A percentile compares a stretch with the other conserved stretches of the same genome.
Evolutionary conservation across 2,888 invertebrate species (phyloP).

Genomic region (Sthenelais limicola): DNA sequence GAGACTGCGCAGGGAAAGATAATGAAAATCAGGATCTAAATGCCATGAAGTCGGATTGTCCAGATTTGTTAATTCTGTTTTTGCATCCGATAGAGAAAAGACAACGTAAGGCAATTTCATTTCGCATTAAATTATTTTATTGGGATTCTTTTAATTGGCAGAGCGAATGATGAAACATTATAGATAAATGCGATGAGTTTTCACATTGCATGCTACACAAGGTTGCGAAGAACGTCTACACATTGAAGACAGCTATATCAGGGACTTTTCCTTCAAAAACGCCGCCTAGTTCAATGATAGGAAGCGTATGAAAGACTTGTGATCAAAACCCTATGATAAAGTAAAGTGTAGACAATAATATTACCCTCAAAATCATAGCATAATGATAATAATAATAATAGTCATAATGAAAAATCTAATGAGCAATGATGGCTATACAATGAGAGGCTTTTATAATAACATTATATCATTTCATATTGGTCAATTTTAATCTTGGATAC

Average conservation of each 20-base stretch:
- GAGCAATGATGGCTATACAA: no score
- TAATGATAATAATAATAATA: no score
- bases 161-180: conserved; percentile 33
- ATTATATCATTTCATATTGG: no score
- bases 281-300: not conserved
- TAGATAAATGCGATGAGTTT: conserved; percentile 27
- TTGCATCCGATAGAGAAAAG: no score
- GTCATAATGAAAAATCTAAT: no score
- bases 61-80: no score
- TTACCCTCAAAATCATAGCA: not conserved
- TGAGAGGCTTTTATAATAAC: no score
- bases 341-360: not conserved
- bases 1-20: no score
- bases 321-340: not conserved
- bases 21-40: no score
- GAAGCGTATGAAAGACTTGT: conserved; percentile 18
- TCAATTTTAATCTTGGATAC: no score
- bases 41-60: no score
- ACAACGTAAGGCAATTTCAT: no score
- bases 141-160: conserved; percentile 33
- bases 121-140: conserved; percentile 37
- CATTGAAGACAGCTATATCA: conserved; percentile 19
- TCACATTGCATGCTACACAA: conserved; percentile 9
- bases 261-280: not conserved
- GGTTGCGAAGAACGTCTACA: conserved; percentile 3